Base-by-base conservation (phyloP, 1,140 invertebrate genomes). In the Charaxes varanes region DNA sequence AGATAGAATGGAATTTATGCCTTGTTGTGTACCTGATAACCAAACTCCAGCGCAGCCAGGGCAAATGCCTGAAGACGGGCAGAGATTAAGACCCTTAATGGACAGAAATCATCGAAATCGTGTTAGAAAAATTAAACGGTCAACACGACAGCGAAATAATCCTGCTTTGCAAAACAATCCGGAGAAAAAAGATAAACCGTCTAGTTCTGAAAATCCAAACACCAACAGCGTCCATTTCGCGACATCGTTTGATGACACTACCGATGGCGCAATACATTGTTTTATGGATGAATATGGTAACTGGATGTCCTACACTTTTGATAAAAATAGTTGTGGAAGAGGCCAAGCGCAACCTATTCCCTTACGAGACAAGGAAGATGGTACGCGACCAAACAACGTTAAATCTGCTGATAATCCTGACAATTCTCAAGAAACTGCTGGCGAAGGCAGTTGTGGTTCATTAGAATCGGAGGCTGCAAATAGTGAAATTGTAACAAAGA, bases 231-330 rank as follows among this genome's bases (percentile, higher is more conserved):
- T 84, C 23, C 93, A 96, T 65, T 83, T 95, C 15, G 94, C 94
- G 0, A 90, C 88, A 6, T 93, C 91, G 34, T 93, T 96, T 65
- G 93, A 95, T 44, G 95, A 97, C 54, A 95, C 94, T 0, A 90
- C 89, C 3, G 91, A 95, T 58, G 95, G 94, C 21, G 93, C 94
- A 3, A 90, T 96, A 24, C 95, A 97, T 74, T 94, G 91, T 65
- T 96, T 95, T 72, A 85, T 88, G 46, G 90, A 92, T 47, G 90
- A 91, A 53, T 87, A 88, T 37, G 90, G 89, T 0, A 87, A 90
- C 19, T 90, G 87, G 87, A 84, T 93, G 87, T 93, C 93, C 0
- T 97, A 97, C 53, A 93, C 92, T 0, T 96, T 97, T 70, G 92
- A 95, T 56, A 93, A 95, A 53, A 92, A 78, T 22, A 67, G 62